Evolutionary conservation across 2,888 invertebrate genomes (phyloP), one percentile per base, ranked within the genome.

Genomic region (Parelbella ahira): DNA sequence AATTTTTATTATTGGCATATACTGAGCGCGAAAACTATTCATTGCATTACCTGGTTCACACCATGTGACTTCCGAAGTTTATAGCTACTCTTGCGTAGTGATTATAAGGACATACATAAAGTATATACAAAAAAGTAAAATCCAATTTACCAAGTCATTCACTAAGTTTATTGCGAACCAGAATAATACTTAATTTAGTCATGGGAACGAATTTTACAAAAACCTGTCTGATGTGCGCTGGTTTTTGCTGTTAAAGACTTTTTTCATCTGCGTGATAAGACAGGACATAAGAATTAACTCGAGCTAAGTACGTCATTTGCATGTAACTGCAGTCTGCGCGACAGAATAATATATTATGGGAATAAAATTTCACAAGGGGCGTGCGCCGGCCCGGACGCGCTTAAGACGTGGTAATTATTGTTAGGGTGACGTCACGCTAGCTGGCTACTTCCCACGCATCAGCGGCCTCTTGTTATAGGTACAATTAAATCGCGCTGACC

Each of bases 401-500:
- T 50, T 62, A 67, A 68, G 71, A 66, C 66, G 60, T 53, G 41
- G 58, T 63, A 70, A 68, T 70, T 66, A 69, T 50, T 32, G 60
- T 50, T 53, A 56, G 49, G 53, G 61, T 73, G 71, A 71, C 73
- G 72, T 74, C 71, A 71, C 51, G 58, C 54, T 44, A 33, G 41
- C 46, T 56, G 64, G 49, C 18, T 52, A 60, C 60, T 65, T 76
- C 76, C 70, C 79, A 77, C 72, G 73, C 70, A 55, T 33, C 60
- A 60, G 62, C 54, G 57, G 53, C 56, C 60, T 60, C 54, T 62
- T 60, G 63, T 73, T 76, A 73, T 70, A 68, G 58, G 56, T 51
- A 73, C 74, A 77, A 76, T 80, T 75, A 74, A 76, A 75, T 78
- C 68, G 68, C 62, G 65, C 63, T 72, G 70, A 70, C 68, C 70